phyloP scores from a whole-genome alignment of 1,140 invertebrate species.

The Pachypsylla venusta region DNA sequence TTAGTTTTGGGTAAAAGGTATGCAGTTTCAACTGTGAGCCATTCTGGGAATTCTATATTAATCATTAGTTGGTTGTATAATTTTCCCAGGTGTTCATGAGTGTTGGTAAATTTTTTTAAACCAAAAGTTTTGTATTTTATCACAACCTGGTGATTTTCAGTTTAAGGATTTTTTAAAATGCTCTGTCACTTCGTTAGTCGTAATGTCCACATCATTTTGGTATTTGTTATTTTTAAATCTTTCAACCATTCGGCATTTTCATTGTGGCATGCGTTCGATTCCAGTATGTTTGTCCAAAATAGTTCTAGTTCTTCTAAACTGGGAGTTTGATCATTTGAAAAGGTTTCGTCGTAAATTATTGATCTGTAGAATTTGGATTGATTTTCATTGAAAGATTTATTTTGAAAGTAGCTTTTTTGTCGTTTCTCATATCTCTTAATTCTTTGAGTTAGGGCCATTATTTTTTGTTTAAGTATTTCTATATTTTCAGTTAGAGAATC shows the following conservation, averaged over 20 bases:
- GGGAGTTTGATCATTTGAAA: neutral
- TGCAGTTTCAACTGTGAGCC: neutral
- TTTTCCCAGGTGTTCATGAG: neutral
- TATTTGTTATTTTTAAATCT: neutral
- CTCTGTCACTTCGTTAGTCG: too few relatives aligned
- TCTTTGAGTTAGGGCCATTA: neutral
- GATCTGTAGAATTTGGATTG: neutral
- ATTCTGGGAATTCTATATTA: neutral
- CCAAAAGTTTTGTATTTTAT: slow-evolving; percentile 1
- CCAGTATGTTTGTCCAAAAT: neutral
- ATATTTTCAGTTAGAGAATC: too few relatives aligned
- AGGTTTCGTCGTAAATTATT: neutral
- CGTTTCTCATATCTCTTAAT: neutral
- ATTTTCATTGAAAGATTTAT: neutral
- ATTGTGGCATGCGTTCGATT: neutral
- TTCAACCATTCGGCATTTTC: neutral
- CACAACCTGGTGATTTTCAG: neutral
- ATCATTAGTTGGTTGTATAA: neutral
- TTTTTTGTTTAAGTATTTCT: too few relatives aligned
- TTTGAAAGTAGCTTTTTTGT: neutral
- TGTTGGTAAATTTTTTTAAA: neutral
- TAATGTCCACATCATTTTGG: neutral
- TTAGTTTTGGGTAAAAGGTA: neutral
- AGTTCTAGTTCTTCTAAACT: neutral
- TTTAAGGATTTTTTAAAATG: neutral